These are phyloP conservation scores for Lasioglossum morio DNA, from an alignment of 2,888 invertebrate species.

Conservation along the genomic window DNA sequence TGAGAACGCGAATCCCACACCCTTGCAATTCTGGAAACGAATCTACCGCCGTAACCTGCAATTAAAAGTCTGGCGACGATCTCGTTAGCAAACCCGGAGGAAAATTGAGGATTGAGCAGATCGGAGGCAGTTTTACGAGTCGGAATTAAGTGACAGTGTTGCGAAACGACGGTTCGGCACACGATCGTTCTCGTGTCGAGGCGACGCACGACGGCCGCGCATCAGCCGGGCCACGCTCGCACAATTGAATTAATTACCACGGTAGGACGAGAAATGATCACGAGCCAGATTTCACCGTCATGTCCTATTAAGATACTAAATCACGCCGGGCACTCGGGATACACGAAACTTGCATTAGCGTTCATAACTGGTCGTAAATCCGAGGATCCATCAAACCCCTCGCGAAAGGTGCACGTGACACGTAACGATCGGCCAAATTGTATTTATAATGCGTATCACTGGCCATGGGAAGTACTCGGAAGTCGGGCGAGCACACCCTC, in stretches of 20 bases:
- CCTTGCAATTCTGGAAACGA: too few relatives aligned
- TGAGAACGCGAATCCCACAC: too few relatives aligned
- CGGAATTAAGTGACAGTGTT: slow-evolving; percentile 17
- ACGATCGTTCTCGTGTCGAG: background rate
- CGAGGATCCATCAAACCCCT: slow-evolving; percentile 48
- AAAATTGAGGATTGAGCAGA: slow-evolving; percentile 10
- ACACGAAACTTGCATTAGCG: slow-evolving; percentile 71
- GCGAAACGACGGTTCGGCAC: slow-evolving; percentile 35
- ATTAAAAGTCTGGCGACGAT: slow-evolving; percentile 37
- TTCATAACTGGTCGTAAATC: slow-evolving; percentile 63
- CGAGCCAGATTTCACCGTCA: slow-evolving; percentile 62
- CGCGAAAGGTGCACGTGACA: slow-evolving; percentile 12
- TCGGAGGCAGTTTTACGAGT: background rate
- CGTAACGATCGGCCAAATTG: slow-evolving; percentile 46
- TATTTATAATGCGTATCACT: slow-evolving; percentile 29
- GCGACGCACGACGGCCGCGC: background rate
- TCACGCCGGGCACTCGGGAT: slow-evolving; percentile 42
- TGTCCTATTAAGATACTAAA: slow-evolving; percentile 70
- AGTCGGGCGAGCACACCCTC: background rate
- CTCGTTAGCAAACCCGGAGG: slow-evolving; percentile 33
- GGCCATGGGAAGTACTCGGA: slow-evolving; percentile 24
- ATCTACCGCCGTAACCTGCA: background rate
- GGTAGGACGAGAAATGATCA: slow-evolving; percentile 42
- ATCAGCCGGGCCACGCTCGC: slow-evolving; percentile 22
- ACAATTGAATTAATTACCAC: slow-evolving; percentile 68